Evolutionary conservation across 2,797 vertebrate genomes (phyloP).

Genomic region (Champsocephalus gunnari): DNA sequence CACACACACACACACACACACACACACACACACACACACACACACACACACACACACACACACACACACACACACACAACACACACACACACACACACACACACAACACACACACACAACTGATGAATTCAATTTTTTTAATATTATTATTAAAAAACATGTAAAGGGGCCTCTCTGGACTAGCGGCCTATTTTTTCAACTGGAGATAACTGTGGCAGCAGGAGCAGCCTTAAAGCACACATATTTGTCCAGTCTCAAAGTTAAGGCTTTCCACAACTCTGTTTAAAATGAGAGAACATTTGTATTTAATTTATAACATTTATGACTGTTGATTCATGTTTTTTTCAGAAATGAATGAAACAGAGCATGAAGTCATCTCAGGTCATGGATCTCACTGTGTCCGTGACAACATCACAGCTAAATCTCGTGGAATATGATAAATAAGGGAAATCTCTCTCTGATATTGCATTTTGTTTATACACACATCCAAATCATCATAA

Average conservation of each 20-base stretch:
- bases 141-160: conserved; percentile 5
- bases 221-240: background rate
- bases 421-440: conserved; percentile 45
- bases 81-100: conserved; percentile 41
- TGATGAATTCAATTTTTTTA: conserved; percentile 26
- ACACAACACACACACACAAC: conserved; percentile 40
- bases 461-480: conserved; percentile 39
- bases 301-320: background rate
- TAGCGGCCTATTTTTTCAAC: conserved; percentile 24
- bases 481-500: conserved; percentile 5
- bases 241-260: background rate
- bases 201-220: conserved; percentile 10
- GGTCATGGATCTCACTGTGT: background rate
- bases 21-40: conserved; percentile 43
- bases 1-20: too few species aligned
- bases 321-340: too few species aligned
- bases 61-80: conserved; percentile 38
- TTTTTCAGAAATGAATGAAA: background rate
- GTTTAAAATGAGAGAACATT: background rate
- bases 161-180: conserved; percentile 37
- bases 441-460: conserved; percentile 32
- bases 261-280: too few species aligned
- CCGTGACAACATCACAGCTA: background rate
- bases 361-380: background rate
- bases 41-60: conserved; percentile 33